Percentiles rank a stretch among this genome's conserved stretches.
phyloP scores from a whole-genome alignment of 2,113 vertebrate genomes.

The Lophotis ruficrista region DNA sequence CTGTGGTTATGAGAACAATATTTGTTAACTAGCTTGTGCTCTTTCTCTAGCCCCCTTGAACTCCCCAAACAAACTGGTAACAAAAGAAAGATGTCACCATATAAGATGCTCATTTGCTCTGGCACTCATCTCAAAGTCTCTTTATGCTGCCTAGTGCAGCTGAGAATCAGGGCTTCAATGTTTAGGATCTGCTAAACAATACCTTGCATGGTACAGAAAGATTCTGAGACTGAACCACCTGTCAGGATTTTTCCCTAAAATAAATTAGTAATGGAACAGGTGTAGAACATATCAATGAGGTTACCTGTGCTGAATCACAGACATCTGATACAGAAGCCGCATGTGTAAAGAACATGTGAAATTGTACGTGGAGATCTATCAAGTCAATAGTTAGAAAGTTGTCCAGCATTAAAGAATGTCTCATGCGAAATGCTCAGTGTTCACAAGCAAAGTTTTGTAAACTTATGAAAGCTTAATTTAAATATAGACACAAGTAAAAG shows the following conservation, averaged over 20 bases:
- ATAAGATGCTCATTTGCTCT: neutral
- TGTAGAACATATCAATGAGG: neutral
- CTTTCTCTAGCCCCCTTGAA: neutral
- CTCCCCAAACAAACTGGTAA: neutral
- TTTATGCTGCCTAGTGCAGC: neutral
- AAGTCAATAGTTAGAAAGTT: constrained; percentile 25
- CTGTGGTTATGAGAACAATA: neutral
- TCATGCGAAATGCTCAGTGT: constrained; percentile 44
- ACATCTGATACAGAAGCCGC: neutral
- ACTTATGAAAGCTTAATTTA: constrained; percentile 59
- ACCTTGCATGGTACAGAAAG: neutral
- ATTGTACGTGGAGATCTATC: neutral
- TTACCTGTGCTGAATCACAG: constrained; percentile 15
- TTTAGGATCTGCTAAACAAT: constrained; percentile 9
- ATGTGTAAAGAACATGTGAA: neutral
- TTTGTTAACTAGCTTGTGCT: neutral
- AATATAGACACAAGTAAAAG: constrained; percentile 56
- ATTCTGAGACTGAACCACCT: neutral
- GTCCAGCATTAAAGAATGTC: constrained; percentile 48
- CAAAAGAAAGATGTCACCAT: neutral
- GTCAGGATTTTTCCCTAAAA: neutral
- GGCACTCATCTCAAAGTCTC: neutral
- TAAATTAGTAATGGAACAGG: neutral
- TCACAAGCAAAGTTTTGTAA: constrained; percentile 52
- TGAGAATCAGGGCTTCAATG: neutral